A percentile compares a stretch with the other conserved stretches of the same genome.
Conservation (phyloP, 2,797 vertebrate species). For the Gymnodraco acuticeps region DNA sequence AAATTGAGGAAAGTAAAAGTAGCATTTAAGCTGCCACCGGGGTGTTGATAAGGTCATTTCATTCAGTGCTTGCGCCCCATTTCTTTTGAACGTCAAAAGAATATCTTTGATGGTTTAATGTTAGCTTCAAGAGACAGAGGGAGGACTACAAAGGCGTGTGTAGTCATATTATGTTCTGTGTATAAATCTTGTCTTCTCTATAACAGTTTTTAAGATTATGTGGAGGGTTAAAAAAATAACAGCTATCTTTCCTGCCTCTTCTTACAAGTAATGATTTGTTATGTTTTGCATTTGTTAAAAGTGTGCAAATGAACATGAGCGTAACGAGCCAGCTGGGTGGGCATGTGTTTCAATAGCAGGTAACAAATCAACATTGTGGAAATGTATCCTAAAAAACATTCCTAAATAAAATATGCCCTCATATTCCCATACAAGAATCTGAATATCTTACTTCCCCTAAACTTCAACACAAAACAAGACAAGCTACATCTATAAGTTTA, state of each 20-base stretch:
- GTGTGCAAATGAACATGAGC: too few species aligned
- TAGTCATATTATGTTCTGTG: too few species aligned
- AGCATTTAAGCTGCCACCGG: constrained; percentile 11
- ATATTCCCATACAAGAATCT: not conserved
- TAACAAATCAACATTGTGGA: not conserved
- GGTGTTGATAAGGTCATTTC: constrained; percentile 17
- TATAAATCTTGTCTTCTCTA: too few species aligned
- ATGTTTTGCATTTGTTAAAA: too few species aligned
- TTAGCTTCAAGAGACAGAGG: constrained; percentile 6
- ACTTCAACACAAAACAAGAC: not conserved
- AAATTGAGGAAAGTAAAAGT: not conserved
- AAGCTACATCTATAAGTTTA: not conserved
- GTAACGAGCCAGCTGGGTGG: not conserved
- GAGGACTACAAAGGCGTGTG: not conserved
- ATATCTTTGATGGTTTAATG: not conserved
- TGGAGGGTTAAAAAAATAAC: too few species aligned
- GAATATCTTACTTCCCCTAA: not conserved
- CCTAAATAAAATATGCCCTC: not conserved
- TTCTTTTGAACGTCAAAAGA: not conserved
- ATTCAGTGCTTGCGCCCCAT: constrained; percentile 3
- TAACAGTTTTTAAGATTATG: too few species aligned
- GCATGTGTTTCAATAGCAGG: not conserved
- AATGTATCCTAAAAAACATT: not conserved
- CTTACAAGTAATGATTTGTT: too few species aligned
- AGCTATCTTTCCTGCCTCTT: too few species aligned